phyloP scores from a whole-genome alignment of 2,888 invertebrate genomes.

The Pseudococcus jackbeardsleyi region DNA sequence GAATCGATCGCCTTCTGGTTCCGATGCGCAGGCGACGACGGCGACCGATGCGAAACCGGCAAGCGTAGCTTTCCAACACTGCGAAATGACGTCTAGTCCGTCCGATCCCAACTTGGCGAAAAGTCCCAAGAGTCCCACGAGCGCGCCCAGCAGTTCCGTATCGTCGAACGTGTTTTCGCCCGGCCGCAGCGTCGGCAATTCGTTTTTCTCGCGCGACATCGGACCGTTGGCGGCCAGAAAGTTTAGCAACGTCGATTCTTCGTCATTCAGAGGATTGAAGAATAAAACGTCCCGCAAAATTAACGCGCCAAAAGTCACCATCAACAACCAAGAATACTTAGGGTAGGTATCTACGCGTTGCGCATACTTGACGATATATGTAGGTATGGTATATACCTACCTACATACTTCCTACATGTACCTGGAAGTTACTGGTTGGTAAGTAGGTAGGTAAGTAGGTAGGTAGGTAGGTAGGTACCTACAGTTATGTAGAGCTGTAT shows the following conservation, averaged over 20 bases:
- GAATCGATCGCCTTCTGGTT: neutral
- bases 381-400: no score
- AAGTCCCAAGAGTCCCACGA: constrained; percentile 39
- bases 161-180: constrained; percentile 13
- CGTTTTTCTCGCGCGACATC: constrained; percentile 61
- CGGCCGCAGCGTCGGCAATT: neutral
- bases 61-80: neutral
- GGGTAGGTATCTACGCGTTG: neutral
- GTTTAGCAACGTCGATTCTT: constrained; percentile 61
- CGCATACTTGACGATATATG: no score
- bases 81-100: constrained; percentile 32
- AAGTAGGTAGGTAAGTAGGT: no score
- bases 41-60: neutral
- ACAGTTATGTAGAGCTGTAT: no score
- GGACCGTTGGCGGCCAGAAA: constrained; percentile 60
- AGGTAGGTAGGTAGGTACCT: no score
- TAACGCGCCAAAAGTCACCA: constrained; percentile 51
- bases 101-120: constrained; percentile 24
- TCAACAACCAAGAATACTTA: constrained; percentile 50
- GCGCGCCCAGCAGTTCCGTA: neutral
- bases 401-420: no score
- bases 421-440: no score
- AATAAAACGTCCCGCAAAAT: neutral
- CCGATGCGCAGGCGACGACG: neutral
- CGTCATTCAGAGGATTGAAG: constrained; percentile 50